Percentiles rank a stretch among this genome's conserved stretches.
These are phyloP conservation scores for Lutraria rhynchaena DNA, from an alignment of 1,140 invertebrate genomes.

Conservation along the genomic window DNA sequence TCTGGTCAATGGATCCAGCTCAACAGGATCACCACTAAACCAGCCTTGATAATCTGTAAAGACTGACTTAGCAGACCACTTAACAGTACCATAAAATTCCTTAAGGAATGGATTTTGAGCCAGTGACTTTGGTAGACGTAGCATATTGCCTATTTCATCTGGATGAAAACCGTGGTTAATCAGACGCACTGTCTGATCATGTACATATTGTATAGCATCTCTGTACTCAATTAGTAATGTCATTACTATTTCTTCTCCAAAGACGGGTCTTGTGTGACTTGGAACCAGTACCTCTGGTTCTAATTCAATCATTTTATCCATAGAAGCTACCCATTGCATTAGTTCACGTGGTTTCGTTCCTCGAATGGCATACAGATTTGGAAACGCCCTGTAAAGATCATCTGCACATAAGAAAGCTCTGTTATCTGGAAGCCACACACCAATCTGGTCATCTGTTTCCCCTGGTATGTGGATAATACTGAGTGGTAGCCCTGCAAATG, in stretches of 20 bases:
- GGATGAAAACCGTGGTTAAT: slow-evolving; percentile 69
- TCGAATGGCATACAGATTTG: slow-evolving; percentile 77
- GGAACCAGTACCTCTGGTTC: slow-evolving; percentile 70
- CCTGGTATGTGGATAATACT: slow-evolving; percentile 75
- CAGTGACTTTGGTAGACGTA: slow-evolving; percentile 65
- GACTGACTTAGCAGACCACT: slow-evolving; percentile 74
- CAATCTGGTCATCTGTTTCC: slow-evolving; percentile 77
- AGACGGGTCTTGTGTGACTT: slow-evolving; percentile 74
- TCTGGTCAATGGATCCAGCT: slow-evolving; percentile 69
- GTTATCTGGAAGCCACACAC: slow-evolving; percentile 71
- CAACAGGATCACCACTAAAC: slow-evolving; percentile 75
- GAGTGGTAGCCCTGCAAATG: slow-evolving; percentile 66
- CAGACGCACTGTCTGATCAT: slow-evolving; percentile 73
- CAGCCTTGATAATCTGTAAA: slow-evolving; percentile 73
- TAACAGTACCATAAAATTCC: slow-evolving; percentile 74
- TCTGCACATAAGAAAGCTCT: slow-evolving; percentile 71
- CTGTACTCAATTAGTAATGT: slow-evolving; percentile 67
- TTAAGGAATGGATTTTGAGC: slow-evolving; percentile 64
- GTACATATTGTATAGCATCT: slow-evolving; percentile 75
- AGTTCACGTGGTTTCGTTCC: slow-evolving; percentile 70
- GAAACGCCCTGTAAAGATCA: slow-evolving; percentile 75
- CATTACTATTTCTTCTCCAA: slow-evolving; percentile 60
- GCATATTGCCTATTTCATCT: slow-evolving; percentile 68
- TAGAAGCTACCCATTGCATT: slow-evolving; percentile 69
- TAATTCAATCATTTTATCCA: slow-evolving; percentile 71